Base-by-base conservation (phyloP, 2,888 invertebrate species). In the Griposia aprilina region DNA sequence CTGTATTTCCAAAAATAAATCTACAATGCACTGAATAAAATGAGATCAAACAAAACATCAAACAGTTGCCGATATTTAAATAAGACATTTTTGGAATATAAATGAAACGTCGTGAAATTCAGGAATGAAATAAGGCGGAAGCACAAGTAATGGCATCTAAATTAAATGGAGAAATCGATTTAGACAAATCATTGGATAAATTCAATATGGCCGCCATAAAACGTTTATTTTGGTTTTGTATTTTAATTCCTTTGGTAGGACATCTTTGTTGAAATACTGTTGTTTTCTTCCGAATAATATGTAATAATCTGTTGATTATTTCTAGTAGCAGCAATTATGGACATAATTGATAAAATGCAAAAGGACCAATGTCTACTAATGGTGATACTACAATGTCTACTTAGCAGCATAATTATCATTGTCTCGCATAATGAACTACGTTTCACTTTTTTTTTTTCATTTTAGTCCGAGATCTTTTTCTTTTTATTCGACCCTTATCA, bases 101-200 rank as follows among this genome's bases (percentile, higher is more conserved):
- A 83, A 76, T 71, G 70, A 65, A 82, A 81, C 60, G 55, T 72
- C 68, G 30, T 45, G 50, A 60, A 80, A 57, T 69, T 80, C 57
- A 45, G 68, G 23, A 55, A 62, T 36, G 26, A 65, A 72, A 69
- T 69, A 69, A 62, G 23, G 52, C 62, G 72, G 85, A 70, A 80
- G 67, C 36, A 84, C 62, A 50, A 71, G 71, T 76, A 76, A 71
- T 83, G 68, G 63, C 71, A 60, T 83, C 67, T 76, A 63, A 83
- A 84, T 80, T 75, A 83, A 84, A 80, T 71, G 70, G 45, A 57
- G 50, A 50, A 84, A 84, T 80, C 76, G 68, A 84, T 80, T 84
- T 68, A 63, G 48, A 68, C 76, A 83, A 79, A 83, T 76, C 59
- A 71, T 79, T 79, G 57, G 15, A 41, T 60, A 69, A 74, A 82